Evolutionary conservation across 2,797 vertebrate genomes (phyloP).

Genomic region (Pipistrellus pygmaeus): DNA sequence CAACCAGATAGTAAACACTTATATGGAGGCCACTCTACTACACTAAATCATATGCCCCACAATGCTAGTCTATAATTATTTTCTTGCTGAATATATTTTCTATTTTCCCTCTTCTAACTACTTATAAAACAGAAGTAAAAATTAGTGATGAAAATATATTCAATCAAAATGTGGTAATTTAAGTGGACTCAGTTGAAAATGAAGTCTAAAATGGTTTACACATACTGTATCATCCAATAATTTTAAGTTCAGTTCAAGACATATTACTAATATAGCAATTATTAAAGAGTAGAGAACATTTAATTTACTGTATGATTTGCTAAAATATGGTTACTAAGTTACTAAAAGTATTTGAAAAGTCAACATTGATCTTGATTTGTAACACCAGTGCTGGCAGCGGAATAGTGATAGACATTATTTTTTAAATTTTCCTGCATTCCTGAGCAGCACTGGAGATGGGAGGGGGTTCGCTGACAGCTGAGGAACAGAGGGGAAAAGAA

Average conservation of each 20-base stretch:
- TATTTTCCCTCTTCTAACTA: neutral
- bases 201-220: neutral
- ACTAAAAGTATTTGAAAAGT: constrained; percentile 24
- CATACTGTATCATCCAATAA: neutral
- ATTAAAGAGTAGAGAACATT: neutral
- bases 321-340: constrained; percentile 4
- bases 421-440: neutral
- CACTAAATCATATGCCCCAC: neutral
- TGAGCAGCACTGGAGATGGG: neutral
- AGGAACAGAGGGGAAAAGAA: neutral
- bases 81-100: constrained; percentile 45
- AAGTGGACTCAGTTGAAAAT: constrained; percentile 41
- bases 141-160: neutral
- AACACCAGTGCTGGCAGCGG: neutral
- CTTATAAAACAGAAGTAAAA: constrained; percentile 42
- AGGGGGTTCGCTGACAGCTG: neutral
- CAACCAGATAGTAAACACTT: neutral
- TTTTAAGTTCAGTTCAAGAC: constrained; percentile 32
- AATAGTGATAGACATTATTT: neutral
- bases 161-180: constrained; percentile 27
- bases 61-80: constrained; percentile 3
- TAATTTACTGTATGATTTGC: neutral
- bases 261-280: neutral
- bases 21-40: neutral
- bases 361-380: neutral